These are phyloP conservation scores for Agrypnia vestita DNA, from an alignment of 1,140 invertebrate species.

Conservation along the genomic window DNA sequence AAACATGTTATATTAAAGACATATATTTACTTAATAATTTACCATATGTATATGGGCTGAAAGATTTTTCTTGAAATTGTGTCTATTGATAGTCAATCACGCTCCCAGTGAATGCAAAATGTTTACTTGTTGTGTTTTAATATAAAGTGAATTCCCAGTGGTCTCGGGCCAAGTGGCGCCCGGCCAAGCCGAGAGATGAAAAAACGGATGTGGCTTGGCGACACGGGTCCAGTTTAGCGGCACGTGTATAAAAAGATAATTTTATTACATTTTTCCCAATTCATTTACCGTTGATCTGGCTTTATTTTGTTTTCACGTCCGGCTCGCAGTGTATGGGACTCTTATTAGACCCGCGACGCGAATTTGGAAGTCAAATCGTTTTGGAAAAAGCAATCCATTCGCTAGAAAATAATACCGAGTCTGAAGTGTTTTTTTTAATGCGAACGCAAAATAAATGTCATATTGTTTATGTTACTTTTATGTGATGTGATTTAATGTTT, in stretches of 20 bases:
- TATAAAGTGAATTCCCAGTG: no score
- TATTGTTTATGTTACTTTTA: no score
- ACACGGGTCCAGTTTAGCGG: constrained; percentile 8
- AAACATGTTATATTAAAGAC: no score
- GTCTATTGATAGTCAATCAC: no score
- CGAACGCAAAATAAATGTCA: no score
- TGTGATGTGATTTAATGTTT: no score
- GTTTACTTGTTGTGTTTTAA: no score
- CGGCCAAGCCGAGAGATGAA: neutral
- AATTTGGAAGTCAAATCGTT: neutral
- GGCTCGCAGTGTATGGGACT: neutral
- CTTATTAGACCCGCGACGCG: constrained; percentile 8
- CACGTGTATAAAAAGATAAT: constrained; percentile 26
- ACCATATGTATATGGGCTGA: no score
- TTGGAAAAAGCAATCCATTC: constrained; percentile 5
- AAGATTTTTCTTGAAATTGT: no score
- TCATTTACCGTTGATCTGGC: neutral
- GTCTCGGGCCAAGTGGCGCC: neutral
- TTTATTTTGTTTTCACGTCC: neutral
- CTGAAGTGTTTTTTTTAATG: no score
- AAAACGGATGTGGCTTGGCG: neutral
- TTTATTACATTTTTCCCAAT: constrained; percentile 7
- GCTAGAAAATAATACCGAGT: neutral
- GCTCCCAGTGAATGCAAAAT: no score
- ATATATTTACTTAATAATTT: no score